Conservation (phyloP, 2,888 invertebrate species). For the Perithous albicinctus region DNA sequence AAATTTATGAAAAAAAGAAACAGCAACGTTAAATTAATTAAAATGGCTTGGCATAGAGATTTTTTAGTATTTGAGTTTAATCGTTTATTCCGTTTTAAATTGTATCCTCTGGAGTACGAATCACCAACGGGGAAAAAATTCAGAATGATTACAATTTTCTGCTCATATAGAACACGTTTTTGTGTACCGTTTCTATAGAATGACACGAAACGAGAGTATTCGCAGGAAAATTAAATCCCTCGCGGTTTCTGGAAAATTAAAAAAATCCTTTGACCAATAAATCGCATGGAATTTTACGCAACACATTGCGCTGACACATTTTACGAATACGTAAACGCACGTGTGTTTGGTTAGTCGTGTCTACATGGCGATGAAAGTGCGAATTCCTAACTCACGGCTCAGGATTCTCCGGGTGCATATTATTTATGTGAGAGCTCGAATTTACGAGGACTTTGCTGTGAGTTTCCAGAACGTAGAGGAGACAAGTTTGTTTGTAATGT, state of each 20-base stretch:
- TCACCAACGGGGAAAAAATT: not conserved
- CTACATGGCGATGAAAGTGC: not conserved
- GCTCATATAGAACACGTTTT: not conserved
- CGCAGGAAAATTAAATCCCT: not conserved
- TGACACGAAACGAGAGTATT: not conserved
- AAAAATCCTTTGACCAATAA: slow-evolving; percentile 3
- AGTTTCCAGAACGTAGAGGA: not conserved
- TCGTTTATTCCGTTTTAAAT: not conserved
- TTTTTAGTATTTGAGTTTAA: not conserved
- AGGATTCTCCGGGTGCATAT: slow-evolving; percentile 2
- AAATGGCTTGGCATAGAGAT: not conserved
- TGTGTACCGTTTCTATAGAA: not conserved
- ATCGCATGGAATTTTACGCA: not conserved
- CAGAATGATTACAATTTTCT: not conserved
- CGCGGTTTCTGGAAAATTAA: not conserved
- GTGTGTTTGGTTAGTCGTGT: not conserved
- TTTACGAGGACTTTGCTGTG: not conserved
- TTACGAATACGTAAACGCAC: not conserved
- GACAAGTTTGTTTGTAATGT: slow-evolving; percentile 5
- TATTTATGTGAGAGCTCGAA: slow-evolving; percentile 20
- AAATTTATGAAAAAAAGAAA: not conserved
- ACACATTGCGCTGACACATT: not conserved
- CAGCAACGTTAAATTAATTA: not conserved
- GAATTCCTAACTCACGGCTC: slow-evolving; percentile 1
- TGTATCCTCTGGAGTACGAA: not conserved